A percentile compares a stretch with the other conserved stretches of the same genome.
Conservation (phyloP, 2,888 invertebrate species). For the Lysandra coridon region DNA sequence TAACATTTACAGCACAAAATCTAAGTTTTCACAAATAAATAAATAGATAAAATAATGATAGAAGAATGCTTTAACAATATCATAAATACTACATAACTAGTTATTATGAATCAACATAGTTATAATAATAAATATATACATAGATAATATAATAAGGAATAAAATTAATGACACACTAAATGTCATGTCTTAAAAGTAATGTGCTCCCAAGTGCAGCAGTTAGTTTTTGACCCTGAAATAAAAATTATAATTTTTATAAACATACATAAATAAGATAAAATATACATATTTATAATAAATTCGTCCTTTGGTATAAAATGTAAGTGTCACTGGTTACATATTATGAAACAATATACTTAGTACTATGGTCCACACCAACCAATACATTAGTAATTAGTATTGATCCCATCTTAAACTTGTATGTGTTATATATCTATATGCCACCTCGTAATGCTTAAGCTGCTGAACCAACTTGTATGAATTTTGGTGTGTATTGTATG, state of each 20-base stretch:
- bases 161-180: slow-evolving; percentile 22
- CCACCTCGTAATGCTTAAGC: too few species aligned
- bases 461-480: too few species aligned
- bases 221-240: slow-evolving; percentile 28
- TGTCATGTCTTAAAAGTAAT: slow-evolving; percentile 26
- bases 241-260: not conserved
- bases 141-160: slow-evolving; percentile 10
- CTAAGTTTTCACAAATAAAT: not conserved
- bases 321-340: too few species aligned
- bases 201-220: not conserved
- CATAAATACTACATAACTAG: not conserved
- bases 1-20: not conserved
- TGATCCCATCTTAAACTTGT: too few species aligned
- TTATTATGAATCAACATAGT: slow-evolving; percentile 6
- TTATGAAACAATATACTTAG: too few species aligned
- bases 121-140: slow-evolving; percentile 17
- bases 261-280: slow-evolving; percentile 19
- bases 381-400: too few species aligned
- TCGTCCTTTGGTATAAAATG: not conserved
- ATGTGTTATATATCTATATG: too few species aligned
- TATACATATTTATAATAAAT: slow-evolving; percentile 11
- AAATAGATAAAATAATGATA: not conserved
- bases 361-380: too few species aligned
- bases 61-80: not conserved
- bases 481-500: too few species aligned